A percentile compares a stretch with the other conserved stretches of the same genome.
These are phyloP conservation scores for Gortyna flavago DNA, from an alignment of 2,888 invertebrate species.

Conservation along the genomic window DNA sequence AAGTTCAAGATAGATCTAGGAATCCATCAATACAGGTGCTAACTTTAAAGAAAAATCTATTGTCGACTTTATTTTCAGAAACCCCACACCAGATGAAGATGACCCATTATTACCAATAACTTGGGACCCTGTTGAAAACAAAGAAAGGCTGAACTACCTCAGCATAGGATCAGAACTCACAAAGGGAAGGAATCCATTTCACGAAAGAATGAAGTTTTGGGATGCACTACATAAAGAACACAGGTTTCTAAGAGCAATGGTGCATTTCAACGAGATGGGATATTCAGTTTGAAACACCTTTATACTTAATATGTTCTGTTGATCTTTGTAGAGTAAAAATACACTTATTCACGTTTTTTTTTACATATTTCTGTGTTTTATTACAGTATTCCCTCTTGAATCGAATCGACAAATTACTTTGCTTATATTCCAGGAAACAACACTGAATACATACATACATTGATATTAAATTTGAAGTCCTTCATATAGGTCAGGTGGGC, in stretches of 20 bases:
- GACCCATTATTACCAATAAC: slow-evolving; percentile 81
- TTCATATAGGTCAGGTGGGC: slow-evolving; percentile 9
- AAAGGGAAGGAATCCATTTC: slow-evolving; percentile 83
- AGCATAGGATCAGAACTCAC: slow-evolving; percentile 85
- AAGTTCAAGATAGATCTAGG: slow-evolving; percentile 49
- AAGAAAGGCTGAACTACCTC: slow-evolving; percentile 83
- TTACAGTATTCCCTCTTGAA: neutral
- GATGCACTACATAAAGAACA: slow-evolving; percentile 82
- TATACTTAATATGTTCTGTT: neutral
- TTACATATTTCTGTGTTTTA: neutral
- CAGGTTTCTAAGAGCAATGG: slow-evolving; percentile 76
- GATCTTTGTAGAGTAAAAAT: slow-evolving; percentile 8
- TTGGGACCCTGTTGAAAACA: slow-evolving; percentile 83
- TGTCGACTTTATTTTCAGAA: slow-evolving; percentile 73
- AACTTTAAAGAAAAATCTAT: neutral
- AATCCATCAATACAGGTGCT: neutral
- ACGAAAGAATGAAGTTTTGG: slow-evolving; percentile 86
- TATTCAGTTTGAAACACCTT: slow-evolving; percentile 56
- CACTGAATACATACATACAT: neutral
- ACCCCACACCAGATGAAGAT: slow-evolving; percentile 83
- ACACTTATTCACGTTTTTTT: neutral
- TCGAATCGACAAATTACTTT: slow-evolving; percentile 5
- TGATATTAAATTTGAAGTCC: neutral
- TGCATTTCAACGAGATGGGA: slow-evolving; percentile 82
- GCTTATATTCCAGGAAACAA: neutral